Evolutionary conservation across 2,113 vertebrate species (phyloP).

Genomic region (Rhinolophus ferrumequinum): DNA sequence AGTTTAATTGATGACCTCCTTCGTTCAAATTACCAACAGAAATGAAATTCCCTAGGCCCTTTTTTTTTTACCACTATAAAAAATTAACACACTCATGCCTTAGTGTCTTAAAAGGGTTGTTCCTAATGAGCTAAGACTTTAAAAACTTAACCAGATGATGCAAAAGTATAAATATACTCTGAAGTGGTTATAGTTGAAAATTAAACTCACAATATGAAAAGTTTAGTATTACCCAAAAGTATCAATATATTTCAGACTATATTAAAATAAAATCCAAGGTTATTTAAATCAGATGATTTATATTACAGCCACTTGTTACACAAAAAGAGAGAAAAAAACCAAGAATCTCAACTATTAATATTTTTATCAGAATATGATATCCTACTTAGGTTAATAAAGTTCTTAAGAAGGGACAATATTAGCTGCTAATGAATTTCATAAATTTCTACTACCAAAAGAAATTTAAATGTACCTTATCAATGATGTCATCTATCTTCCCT

Average conservation of each 20-base stretch:
- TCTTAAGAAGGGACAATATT: not conserved
- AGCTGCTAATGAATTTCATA: constrained; percentile 44
- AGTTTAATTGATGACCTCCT: not conserved
- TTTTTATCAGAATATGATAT: constrained; percentile 11
- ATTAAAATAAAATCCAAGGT: constrained; percentile 48
- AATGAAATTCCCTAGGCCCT: not conserved
- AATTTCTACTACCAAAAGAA: constrained; percentile 37
- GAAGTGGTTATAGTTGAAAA: constrained; percentile 43
- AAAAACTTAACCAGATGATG: not conserved
- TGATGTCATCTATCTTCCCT: constrained; percentile 96
- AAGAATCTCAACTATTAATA: constrained; percentile 41
- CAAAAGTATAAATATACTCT: not conserved
- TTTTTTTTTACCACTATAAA: not conserved
- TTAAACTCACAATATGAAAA: constrained; percentile 31
- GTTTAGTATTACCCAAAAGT: constrained; percentile 1
- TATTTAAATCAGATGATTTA: constrained; percentile 36
- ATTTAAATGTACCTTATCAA: constrained; percentile 92
- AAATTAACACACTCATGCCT: not conserved
- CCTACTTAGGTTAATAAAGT: constrained; percentile 27
- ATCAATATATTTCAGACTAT: constrained; percentile 9
- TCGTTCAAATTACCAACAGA: constrained; percentile 39
- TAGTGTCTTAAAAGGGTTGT: not conserved
- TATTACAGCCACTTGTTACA: not conserved
- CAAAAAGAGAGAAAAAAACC: not conserved
- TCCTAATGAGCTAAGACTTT: not conserved